phyloP scores from a whole-genome alignment of 2,797 vertebrate genomes.

The Neoniphon sammara region DNA sequence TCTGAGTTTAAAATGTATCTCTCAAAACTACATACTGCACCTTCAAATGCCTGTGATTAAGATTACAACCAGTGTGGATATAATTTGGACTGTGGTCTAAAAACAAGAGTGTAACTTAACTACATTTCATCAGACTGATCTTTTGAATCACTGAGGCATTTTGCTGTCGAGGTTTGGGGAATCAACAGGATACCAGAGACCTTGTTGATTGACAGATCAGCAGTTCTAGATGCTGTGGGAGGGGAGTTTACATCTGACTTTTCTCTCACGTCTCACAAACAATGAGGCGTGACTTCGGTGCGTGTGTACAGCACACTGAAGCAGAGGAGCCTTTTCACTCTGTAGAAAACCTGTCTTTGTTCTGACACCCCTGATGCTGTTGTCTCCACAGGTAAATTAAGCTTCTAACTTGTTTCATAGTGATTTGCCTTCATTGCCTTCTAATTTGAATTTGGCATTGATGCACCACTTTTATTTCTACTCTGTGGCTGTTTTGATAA shows the following conservation, averaged over 20 bases:
- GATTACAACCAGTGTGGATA: no score
- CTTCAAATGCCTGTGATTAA: no score
- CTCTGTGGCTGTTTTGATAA: not conserved
- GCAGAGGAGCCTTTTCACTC: not conserved
- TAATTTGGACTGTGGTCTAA: no score
- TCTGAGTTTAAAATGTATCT: no score
- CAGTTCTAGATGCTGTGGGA: constrained; percentile 32
- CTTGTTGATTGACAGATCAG: not conserved
- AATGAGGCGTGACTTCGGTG: constrained; percentile 20
- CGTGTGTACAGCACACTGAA: not conserved
- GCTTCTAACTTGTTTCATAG: not conserved
- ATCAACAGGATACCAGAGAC: not conserved
- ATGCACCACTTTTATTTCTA: not conserved
- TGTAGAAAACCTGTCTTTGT: not conserved
- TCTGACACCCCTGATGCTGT: not conserved
- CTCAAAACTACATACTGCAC: no score
- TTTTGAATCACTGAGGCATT: no score
- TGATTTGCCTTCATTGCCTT: no score
- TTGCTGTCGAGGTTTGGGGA: not conserved
- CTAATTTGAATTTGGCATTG: not conserved
- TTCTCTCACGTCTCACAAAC: constrained; percentile 8
- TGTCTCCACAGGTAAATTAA: constrained; percentile 51
- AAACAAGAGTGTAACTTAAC: no score
- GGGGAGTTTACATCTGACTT: constrained; percentile 29
- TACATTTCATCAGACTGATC: no score